A percentile compares a stretch with the other conserved stretches of the same genome.
Evolutionary conservation across 2,888 invertebrate species (phyloP).

Genomic region (Acrobasis suavella): DNA sequence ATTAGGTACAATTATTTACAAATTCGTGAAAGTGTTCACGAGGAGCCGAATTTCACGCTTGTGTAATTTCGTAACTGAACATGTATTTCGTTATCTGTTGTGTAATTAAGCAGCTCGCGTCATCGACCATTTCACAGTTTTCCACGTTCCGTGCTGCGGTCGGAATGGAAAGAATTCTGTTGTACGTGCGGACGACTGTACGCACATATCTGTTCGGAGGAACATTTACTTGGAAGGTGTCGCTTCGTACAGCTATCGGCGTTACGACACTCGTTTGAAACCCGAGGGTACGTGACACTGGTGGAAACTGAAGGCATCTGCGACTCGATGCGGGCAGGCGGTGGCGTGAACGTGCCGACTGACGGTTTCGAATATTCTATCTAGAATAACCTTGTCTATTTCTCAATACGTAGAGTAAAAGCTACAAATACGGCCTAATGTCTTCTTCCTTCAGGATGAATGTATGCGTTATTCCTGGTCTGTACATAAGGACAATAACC

Average conservation of each 20-base stretch:
- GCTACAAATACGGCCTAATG: too few relatives aligned
- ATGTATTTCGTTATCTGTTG: conserved; percentile 10
- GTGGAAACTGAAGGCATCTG: not conserved
- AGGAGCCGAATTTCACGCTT: conserved; percentile 6
- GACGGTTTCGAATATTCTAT: not conserved
- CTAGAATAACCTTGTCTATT: too few relatives aligned
- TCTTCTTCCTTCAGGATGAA: too few relatives aligned
- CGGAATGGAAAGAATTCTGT: conserved; percentile 21
- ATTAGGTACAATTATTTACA: not conserved
- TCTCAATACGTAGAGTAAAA: too few relatives aligned
- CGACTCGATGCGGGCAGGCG: not conserved
- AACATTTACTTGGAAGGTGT: not conserved
- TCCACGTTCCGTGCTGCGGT: conserved; percentile 8
- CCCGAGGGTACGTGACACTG: conserved; percentile 11
- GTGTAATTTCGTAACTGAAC: conserved; percentile 12
- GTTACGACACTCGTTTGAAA: conserved; percentile 25
- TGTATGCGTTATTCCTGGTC: too few relatives aligned
- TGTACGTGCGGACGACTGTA: conserved; percentile 11
- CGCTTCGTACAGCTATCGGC: not conserved
- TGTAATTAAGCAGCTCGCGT: conserved; percentile 16
- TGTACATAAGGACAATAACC: too few relatives aligned
- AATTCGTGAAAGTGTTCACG: conserved; percentile 1
- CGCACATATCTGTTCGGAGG: conserved; percentile 9
- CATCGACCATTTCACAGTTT: conserved; percentile 9
- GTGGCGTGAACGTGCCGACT: not conserved